These are phyloP conservation scores for Stenurella melanura DNA, from an alignment of 2,888 invertebrate genomes.

Conservation along the genomic window DNA sequence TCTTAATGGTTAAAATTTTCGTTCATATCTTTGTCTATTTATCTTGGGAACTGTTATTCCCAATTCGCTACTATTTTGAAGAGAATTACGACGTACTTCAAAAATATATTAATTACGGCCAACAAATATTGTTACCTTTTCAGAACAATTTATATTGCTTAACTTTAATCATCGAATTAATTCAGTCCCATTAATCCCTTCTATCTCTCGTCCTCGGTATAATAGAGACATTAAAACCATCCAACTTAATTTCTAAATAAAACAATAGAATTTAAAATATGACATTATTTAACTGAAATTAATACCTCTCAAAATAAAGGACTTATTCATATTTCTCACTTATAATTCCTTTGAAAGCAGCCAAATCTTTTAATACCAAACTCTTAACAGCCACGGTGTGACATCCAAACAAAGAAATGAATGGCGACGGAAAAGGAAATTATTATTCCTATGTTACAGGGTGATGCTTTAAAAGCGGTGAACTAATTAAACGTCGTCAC, in stretches of 20 bases:
- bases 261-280: conserved; percentile 58
- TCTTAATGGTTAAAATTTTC: too few relatives aligned
- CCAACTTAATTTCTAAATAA: conserved; percentile 51
- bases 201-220: conserved; percentile 9
- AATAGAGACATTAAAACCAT: conserved; percentile 36
- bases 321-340: conserved; percentile 49
- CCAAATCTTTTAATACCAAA: conserved; percentile 30
- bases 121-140: conserved; percentile 19
- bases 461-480: background rate
- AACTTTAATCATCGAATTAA: conserved; percentile 30
- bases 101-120: background rate
- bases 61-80: too few relatives aligned
- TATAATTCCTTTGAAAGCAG: conserved; percentile 45
- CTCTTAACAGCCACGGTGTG: conserved; percentile 29
- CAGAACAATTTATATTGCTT: conserved; percentile 30
- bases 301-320: conserved; percentile 49
- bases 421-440: conserved; percentile 13
- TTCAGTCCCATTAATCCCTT: conserved; percentile 22
- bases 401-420: conserved; percentile 40
- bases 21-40: too few relatives aligned
- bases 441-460: conserved; percentile 25
- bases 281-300: conserved; percentile 52
- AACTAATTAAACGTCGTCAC: too few relatives aligned
- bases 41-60: too few relatives aligned
- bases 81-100: too few relatives aligned